Base-by-base conservation (phyloP, 2,113 vertebrate genomes). In the Colossoma macropomum region DNA sequence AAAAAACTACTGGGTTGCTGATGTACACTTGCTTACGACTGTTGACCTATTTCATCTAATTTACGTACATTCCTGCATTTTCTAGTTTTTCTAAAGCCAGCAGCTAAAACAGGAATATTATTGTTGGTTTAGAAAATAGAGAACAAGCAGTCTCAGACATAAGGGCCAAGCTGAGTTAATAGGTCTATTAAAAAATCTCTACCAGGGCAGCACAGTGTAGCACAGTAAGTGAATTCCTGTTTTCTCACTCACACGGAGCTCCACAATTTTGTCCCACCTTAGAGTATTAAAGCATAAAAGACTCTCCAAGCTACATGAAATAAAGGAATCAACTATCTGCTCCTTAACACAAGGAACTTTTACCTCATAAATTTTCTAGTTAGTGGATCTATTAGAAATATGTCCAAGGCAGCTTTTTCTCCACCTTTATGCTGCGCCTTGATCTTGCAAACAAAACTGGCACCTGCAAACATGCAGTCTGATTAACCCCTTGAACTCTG, bases 361-460 rank as follows among this genome's bases (percentile, higher is more conserved):
- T n/a, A n/a, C n/a, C n/a, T n/a, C n/a, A n/a, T n/a, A n/a, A n/a
- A n/a, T 38, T 7, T 4, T 38, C 7, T 38, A 38, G 34, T 38
- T 38, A 7, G 34, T 45, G 41, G 41, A 6, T 45, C 41, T 45
- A 45, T 45, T 45, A 45, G 1, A 9, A 45, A 45, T 45, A 45
- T 45, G 4, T 11, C 41, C 41, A 45, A 45, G 41, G 9, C 41
- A 45, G 41, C 30, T 41, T 75, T 86, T 89, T 89, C 90, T 91
- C 86, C 86, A 78, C 87, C 60, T 84, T 69, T 69, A 32, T 34
- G 30, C 30, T 68, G 30, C 17, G 30, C 66, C 32, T 23, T 69
- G 66, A 69, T 19, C 30, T 30, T 69, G 66, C 16, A 38, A 38
- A 69, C 66, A 69, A 15, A 69, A 25, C 32, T 69, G 21, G 32